Percentiles rank a stretch among this genome's conserved stretches.
Evolutionary conservation across 2,113 vertebrate genomes (phyloP).

Genomic region (Neoarius graeffei): DNA sequence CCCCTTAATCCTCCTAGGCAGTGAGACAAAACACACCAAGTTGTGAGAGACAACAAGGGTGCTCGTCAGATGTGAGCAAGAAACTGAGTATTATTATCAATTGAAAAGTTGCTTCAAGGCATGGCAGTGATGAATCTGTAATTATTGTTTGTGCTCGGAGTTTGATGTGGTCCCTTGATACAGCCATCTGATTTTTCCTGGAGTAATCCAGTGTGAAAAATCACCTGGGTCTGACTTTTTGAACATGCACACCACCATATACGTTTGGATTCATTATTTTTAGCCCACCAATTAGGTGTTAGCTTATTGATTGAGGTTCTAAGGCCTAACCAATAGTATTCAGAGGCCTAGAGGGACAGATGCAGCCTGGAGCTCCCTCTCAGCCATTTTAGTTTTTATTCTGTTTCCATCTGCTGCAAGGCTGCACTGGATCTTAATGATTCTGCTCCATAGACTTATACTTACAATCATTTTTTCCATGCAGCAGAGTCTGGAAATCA

Average conservation of each 20-base stretch:
- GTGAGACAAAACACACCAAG: slow-evolving; percentile 32
- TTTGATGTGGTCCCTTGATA: slow-evolving; percentile 33
- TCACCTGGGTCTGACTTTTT: slow-evolving; percentile 27
- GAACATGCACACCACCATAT: slow-evolving; percentile 3
- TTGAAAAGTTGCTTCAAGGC: slow-evolving; percentile 42
- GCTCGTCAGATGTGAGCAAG: neutral
- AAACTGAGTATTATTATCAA: slow-evolving; percentile 36
- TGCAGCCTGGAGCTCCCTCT: slow-evolving; percentile 54
- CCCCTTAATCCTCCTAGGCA: slow-evolving; percentile 14
- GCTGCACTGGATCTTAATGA: slow-evolving; percentile 49
- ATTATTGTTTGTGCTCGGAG: slow-evolving; percentile 31
- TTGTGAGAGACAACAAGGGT: slow-evolving; percentile 31
- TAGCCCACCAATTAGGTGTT: slow-evolving; percentile 23
- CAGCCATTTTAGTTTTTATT: slow-evolving; percentile 48
- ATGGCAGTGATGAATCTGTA: slow-evolving; percentile 35
- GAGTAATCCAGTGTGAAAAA: slow-evolving; percentile 28
- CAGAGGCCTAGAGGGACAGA: slow-evolving; percentile 48
- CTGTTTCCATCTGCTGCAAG: slow-evolving; percentile 45
- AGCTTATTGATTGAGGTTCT: slow-evolving; percentile 44
- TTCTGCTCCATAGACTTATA: slow-evolving; percentile 39
- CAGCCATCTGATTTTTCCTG: slow-evolving; percentile 9
- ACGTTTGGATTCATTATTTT: slow-evolving; percentile 30
- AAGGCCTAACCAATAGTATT: slow-evolving; percentile 45
- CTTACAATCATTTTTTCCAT: slow-evolving; percentile 25
- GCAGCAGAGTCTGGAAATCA: slow-evolving; percentile 22